A percentile compares a stretch with the other conserved stretches of the same genome.
phyloP scores from a whole-genome alignment of 1,140 invertebrate genomes.

The Episyrphus balteatus region DNA sequence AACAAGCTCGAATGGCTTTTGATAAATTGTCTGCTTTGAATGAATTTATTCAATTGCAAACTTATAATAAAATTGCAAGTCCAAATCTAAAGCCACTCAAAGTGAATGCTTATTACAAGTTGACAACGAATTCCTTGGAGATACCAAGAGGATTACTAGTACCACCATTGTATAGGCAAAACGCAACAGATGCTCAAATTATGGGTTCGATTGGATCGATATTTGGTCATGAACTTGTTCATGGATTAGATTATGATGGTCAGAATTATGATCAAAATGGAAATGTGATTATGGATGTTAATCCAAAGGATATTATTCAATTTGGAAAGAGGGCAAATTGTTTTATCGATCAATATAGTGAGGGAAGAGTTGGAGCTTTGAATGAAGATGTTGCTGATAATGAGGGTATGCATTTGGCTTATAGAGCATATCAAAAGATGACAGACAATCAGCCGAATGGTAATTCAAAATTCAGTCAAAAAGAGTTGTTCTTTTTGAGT shows the following conservation, averaged over 20 bases:
- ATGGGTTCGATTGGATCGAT: conserved; percentile 21
- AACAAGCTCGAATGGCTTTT: neutral
- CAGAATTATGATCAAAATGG: conserved; percentile 26
- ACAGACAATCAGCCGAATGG: neutral
- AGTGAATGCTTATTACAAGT: conserved; percentile 28
- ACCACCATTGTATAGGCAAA: conserved; percentile 6
- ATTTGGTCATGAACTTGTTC: conserved; percentile 25
- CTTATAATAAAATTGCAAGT: neutral
- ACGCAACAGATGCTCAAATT: conserved; percentile 5
- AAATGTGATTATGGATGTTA: conserved; percentile 14
- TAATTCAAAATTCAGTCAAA: neutral
- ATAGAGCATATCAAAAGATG: conserved; percentile 10
- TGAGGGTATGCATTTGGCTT: conserved; percentile 26
- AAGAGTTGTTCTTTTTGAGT: conserved; percentile 18
- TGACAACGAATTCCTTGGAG: conserved; percentile 24
- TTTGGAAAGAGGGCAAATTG: conserved; percentile 18
- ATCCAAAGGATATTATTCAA: conserved; percentile 19
- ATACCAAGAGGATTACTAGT: conserved; percentile 24
- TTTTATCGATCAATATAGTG: conserved; percentile 17
- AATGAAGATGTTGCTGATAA: conserved; percentile 33
- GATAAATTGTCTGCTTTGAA: neutral
- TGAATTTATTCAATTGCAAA: neutral
- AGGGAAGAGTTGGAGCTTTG: conserved; percentile 17
- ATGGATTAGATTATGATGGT: conserved; percentile 31
- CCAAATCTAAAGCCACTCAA: conserved; percentile 14